phyloP scores from a whole-genome alignment of 2,113 vertebrate species.

The Gymnarchus niloticus region DNA sequence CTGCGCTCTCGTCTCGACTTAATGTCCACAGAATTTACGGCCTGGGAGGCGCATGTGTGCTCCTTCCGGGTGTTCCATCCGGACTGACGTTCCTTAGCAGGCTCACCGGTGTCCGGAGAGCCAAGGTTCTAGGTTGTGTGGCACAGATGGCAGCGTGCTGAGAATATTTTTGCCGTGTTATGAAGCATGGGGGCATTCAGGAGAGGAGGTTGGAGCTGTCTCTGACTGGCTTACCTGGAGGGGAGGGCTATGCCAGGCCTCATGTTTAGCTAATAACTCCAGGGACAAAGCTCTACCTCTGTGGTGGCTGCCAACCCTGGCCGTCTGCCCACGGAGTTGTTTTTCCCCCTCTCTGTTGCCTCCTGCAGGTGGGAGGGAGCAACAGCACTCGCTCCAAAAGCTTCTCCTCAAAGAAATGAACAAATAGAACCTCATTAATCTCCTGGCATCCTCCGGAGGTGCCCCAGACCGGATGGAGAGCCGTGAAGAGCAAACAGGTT shows the following conservation, averaged over 20 bases:
- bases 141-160: not conserved
- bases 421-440: constrained; percentile 6
- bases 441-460: not conserved
- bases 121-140: not conserved
- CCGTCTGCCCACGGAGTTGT: constrained; percentile 65
- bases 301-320: constrained; percentile 57
- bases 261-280: constrained; percentile 67
- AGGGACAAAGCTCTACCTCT: constrained; percentile 60
- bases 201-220: constrained; percentile 64
- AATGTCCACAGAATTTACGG: not conserved
- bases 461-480: not conserved
- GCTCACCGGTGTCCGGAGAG: not conserved
- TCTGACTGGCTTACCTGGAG: constrained; percentile 50
- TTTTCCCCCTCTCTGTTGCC: constrained; percentile 22
- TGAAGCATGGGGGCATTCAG: not conserved
- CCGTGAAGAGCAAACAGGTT: constrained; percentile 31
- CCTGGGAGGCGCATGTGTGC: not conserved
- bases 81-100: not conserved
- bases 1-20: not conserved
- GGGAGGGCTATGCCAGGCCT: constrained; percentile 62
- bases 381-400: not conserved
- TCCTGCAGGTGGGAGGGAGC: constrained; percentile 35
- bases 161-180: not conserved
- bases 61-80: not conserved
- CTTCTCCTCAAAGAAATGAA: not conserved